Evolutionary conservation across 2,888 invertebrate genomes (phyloP).

Genomic region (Cremastinae sp.): DNA sequence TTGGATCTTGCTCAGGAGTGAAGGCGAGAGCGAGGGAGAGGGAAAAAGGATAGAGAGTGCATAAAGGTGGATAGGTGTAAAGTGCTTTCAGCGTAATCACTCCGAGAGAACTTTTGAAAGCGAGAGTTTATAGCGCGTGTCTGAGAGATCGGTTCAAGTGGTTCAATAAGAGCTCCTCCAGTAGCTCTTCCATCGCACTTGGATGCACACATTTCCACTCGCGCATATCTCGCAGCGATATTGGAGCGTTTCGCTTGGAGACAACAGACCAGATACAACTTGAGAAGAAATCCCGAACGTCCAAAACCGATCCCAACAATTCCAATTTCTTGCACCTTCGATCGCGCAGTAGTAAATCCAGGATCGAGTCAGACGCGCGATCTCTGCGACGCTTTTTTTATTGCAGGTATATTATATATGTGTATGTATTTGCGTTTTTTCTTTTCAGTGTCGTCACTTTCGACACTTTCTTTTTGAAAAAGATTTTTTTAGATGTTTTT

Average conservation of each 20-base stretch:
- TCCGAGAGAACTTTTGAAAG: slow-evolving; percentile 53
- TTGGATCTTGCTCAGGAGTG: slow-evolving; percentile 32
- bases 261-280: slow-evolving; percentile 24
- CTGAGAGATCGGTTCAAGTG: slow-evolving; percentile 48
- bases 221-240: not conserved
- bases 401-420: not conserved
- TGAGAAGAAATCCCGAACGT: slow-evolving; percentile 24
- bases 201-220: not conserved
- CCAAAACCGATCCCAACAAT: slow-evolving; percentile 42
- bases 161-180: slow-evolving; percentile 21
- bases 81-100: slow-evolving; percentile 58
- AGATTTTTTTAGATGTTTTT: no score
- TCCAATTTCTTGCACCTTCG: slow-evolving; percentile 32
- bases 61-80: slow-evolving; percentile 53
- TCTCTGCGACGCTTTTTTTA: slow-evolving; percentile 1
- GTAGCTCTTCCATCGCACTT: slow-evolving; percentile 30
- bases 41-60: slow-evolving; percentile 13
- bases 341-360: slow-evolving; percentile 14
- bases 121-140: slow-evolving; percentile 57
- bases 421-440: not conserved
- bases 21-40: slow-evolving; percentile 38
- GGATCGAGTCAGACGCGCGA: not conserved
- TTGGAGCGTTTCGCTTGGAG: slow-evolving; percentile 19
- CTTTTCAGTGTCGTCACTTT: not conserved
- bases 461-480: not conserved